phyloP scores from a whole-genome alignment of 2,888 invertebrate species.

The Oligia strigilis region DNA sequence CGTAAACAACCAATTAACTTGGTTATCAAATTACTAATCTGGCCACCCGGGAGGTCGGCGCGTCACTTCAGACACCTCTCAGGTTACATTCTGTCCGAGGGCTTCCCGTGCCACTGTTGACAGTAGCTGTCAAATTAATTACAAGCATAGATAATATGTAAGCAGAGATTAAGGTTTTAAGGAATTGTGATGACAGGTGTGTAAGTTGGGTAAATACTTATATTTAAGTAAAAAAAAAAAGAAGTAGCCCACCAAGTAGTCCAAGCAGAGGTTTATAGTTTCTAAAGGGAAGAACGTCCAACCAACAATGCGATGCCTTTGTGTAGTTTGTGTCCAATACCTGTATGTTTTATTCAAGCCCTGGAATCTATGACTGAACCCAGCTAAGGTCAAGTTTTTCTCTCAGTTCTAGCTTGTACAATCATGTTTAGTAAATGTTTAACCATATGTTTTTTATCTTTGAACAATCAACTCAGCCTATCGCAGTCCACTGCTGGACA shows the following conservation, averaged over 20 bases:
- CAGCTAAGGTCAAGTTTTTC: no score
- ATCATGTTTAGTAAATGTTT: neutral
- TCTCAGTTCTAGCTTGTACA: neutral
- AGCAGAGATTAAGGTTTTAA: slow-evolving; percentile 41
- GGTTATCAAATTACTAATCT: slow-evolving; percentile 55
- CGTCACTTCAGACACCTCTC: slow-evolving; percentile 42
- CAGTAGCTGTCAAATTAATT: slow-evolving; percentile 55
- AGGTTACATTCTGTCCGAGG: slow-evolving; percentile 35
- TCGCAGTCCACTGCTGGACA: no score
- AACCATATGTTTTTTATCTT: neutral
- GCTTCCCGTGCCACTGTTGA: slow-evolving; percentile 54
- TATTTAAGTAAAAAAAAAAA: slow-evolving; percentile 1
- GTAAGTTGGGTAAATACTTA: slow-evolving; percentile 8
- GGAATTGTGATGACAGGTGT: slow-evolving; percentile 41
- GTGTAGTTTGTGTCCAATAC: neutral
- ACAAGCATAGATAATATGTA: slow-evolving; percentile 1
- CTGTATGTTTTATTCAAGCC: neutral
- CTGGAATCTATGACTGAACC: no score
- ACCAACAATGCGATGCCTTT: neutral
- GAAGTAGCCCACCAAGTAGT: neutral
- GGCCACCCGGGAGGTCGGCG: slow-evolving; percentile 48
- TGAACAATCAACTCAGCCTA: no score
- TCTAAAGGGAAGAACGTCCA: neutral
- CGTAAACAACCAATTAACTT: slow-evolving; percentile 22
- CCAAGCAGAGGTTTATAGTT: neutral